Base-by-base conservation (phyloP, 2,888 invertebrate species). In the Cantharis lateralis region DNA sequence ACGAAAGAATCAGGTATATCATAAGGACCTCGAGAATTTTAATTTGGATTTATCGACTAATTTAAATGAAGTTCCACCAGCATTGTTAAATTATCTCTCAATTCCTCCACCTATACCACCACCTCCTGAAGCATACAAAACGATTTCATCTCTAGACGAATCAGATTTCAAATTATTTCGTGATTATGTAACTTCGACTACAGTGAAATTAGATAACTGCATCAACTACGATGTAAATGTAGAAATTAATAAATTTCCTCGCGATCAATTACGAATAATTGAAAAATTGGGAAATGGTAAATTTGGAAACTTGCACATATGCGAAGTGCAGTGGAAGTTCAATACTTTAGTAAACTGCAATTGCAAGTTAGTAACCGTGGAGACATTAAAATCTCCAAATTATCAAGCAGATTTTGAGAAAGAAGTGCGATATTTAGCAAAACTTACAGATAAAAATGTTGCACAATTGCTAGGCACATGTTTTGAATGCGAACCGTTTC, bases 281-380 rank as follows among this genome's bases (percentile, higher is more conserved):
- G 94, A 95, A 88, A 94, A 93, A 86, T 89, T 95, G 75, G 95
- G 95, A 74, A 92, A 92, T 82, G 95, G 95, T 79, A 91, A 93
- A 84, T 95, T 93, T 87, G 94, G 95, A 82, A 94, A 95, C 89
- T 90, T 92, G 84, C 92, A 93, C 87, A 87, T 93, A 84, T 93
- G 93, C 87, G 92, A 93, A 87, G 90, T 92, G 84, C 81, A 81
- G 76, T 79, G 79, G 77, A 78, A 75, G 71, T 76, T 78, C 66
- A 78, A 78, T 75, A 81, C 79, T 71, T 68, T 77, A 73, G 73
- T 75, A 63, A 77, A 74, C 70, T 84, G 87, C 70, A 87, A 86
- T 20, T 86, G 86, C 79, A 88, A 92, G 82, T 89, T 94, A 72
- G 95, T 95, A 70, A 93, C 94, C 63, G 94, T 95, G 80, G 94